These are phyloP conservation scores for Plestiodon gilberti DNA, from an alignment of 2,113 vertebrate genomes.

Conservation along the genomic window DNA sequence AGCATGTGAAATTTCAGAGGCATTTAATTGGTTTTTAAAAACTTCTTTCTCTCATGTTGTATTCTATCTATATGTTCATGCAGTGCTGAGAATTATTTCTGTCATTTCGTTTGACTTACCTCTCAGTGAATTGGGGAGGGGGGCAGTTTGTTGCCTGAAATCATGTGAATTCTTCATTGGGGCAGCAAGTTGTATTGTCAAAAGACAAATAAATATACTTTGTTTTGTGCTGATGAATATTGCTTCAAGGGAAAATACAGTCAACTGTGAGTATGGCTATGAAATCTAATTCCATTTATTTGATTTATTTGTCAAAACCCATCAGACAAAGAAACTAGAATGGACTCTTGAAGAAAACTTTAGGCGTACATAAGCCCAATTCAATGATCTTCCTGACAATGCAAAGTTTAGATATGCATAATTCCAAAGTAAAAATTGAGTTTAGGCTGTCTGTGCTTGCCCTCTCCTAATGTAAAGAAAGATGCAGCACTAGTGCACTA, in stretches of 20 bases:
- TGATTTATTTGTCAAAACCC: not conserved
- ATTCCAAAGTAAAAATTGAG: not conserved
- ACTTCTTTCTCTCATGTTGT: not conserved
- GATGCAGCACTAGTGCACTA: not conserved
- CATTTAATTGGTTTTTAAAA: not conserved
- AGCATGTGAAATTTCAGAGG: not conserved
- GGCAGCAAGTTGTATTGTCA: constrained; percentile 7
- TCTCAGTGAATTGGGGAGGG: not conserved
- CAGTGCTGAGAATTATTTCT: not conserved
- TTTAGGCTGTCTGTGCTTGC: not conserved
- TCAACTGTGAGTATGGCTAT: constrained; percentile 31
- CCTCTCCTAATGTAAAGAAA: not conserved
- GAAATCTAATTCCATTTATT: constrained; percentile 3
- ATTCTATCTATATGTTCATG: not conserved
- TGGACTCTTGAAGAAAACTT: not conserved
- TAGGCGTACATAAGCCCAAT: not conserved
- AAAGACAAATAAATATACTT: constrained; percentile 15
- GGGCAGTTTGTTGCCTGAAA: not conserved
- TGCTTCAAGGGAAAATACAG: constrained; percentile 25
- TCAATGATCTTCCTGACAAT: not conserved
- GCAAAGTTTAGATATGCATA: not conserved
- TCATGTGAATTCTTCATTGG: not conserved
- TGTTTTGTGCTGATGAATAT: constrained; percentile 23
- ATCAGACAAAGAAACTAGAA: not conserved
- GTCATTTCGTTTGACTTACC: not conserved